Percentiles rank a stretch among this genome's conserved stretches.
phyloP scores from a whole-genome alignment of 2,113 vertebrate species.

The Phainopepla nitens region DNA sequence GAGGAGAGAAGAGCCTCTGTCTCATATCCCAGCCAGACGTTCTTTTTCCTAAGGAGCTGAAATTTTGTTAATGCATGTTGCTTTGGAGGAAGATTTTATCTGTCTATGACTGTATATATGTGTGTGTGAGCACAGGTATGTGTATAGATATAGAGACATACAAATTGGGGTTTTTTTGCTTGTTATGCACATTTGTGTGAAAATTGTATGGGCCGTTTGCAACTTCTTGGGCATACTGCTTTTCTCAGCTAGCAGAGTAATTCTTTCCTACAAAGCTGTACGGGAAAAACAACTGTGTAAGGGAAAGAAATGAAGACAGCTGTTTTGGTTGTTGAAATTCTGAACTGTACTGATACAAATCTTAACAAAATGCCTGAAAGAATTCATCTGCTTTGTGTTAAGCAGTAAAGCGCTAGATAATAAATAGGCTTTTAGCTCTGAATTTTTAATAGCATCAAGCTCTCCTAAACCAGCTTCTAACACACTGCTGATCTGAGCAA shows the following conservation, averaged over 20 bases:
- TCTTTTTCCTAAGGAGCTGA: background rate
- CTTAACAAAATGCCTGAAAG: background rate
- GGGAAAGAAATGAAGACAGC: background rate
- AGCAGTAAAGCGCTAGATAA: background rate
- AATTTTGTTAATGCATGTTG: background rate
- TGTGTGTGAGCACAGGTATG: background rate
- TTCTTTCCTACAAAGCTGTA: background rate
- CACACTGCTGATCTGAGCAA: background rate
- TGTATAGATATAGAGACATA: background rate
- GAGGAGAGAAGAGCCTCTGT: background rate
- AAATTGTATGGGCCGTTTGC: background rate
- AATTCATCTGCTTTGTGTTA: background rate
- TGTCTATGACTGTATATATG: background rate
- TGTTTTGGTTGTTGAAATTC: constrained; percentile 22
- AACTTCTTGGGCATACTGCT: background rate
- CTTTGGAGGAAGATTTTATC: background rate
- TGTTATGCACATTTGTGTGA: background rate
- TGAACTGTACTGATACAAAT: background rate
- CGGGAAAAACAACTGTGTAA: background rate
- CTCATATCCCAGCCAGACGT: background rate
- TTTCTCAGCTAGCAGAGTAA: background rate
- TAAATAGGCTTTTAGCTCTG: background rate
- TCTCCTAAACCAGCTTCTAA: background rate
- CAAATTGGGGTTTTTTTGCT: background rate
- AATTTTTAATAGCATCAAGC: background rate